Conservation (phyloP, 2,113 vertebrate genomes). For the Condylura cristata region DNA sequence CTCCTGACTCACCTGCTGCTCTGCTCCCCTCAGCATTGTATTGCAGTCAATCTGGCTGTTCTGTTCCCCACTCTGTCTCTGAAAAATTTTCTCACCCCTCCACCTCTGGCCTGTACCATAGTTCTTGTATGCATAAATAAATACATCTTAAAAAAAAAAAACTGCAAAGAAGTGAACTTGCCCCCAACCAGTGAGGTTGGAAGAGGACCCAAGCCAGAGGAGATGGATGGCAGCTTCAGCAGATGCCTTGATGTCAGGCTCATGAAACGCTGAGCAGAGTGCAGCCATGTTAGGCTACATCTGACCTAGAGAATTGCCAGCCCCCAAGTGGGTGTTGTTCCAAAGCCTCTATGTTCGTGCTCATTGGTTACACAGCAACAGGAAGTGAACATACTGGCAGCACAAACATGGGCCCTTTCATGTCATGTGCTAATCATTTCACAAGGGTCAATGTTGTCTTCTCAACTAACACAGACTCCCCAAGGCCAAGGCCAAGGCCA, state of each 20-base stretch:
- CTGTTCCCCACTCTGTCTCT: too few species aligned
- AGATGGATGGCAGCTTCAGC: neutral
- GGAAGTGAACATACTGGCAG: neutral
- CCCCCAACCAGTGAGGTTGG: neutral
- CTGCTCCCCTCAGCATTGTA: too few species aligned
- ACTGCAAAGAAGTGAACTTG: neutral
- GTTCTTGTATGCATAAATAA: too few species aligned
- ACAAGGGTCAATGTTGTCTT: neutral
- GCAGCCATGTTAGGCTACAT: rapidly evolving
- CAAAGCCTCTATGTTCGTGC: neutral
- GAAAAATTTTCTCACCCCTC: too few species aligned
- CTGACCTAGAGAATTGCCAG: neutral
- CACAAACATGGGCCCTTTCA: too few species aligned
- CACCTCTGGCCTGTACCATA: too few species aligned
- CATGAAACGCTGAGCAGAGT: neutral
- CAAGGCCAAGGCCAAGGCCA: neutral
- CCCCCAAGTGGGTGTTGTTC: neutral
- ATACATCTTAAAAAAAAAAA: too few species aligned
- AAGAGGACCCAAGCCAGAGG: neutral
- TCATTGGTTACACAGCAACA: neutral
- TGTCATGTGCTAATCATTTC: neutral
- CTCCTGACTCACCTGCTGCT: too few species aligned
- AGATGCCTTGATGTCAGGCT: neutral
- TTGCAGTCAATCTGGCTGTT: too few species aligned
- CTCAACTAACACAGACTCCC: neutral